A percentile compares a stretch with the other conserved stretches of the same genome.
These are phyloP conservation scores for Holothuria leucospilota DNA, from an alignment of 53 echinoderm and acorn worm genomes.

Conservation along the genomic window DNA sequence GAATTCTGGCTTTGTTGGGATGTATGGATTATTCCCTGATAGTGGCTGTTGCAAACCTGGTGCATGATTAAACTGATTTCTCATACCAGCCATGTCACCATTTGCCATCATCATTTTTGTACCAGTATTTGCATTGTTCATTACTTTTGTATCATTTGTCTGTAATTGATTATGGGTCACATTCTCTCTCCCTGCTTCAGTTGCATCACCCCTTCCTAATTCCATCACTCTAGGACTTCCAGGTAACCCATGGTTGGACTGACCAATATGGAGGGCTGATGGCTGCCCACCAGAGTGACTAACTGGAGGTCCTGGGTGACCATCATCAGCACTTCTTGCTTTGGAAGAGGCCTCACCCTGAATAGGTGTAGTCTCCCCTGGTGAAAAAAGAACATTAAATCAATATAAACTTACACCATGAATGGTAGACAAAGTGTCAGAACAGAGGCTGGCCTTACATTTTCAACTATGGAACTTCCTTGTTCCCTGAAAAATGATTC, in stretches of 20 bases:
- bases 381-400: not conserved
- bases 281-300: not conserved
- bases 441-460: too few relatives aligned
- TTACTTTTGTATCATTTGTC: not conserved
- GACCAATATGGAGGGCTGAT: slow-evolving; percentile 35
- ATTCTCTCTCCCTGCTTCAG: not conserved
- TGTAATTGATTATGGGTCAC: not conserved
- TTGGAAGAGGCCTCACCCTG: slow-evolving; percentile 3
- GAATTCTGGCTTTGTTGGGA: not conserved
- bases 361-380: not conserved
- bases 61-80: not conserved
- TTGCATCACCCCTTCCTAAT: slow-evolving; percentile 1
- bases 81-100: slow-evolving; percentile 11
- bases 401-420: too few relatives aligned
- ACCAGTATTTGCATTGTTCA: not conserved
- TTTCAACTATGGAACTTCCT: too few relatives aligned
- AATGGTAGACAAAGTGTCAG: too few relatives aligned
- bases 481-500: too few relatives aligned
- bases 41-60: not conserved
- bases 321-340: not conserved
- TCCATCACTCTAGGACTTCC: not conserved
- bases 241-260: not conserved
- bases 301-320: not conserved
- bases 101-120: slow-evolving; percentile 20
- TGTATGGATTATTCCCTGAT: not conserved